phyloP scores from a whole-genome alignment of 2,113 vertebrate species.

The Rhombomys opimus region DNA sequence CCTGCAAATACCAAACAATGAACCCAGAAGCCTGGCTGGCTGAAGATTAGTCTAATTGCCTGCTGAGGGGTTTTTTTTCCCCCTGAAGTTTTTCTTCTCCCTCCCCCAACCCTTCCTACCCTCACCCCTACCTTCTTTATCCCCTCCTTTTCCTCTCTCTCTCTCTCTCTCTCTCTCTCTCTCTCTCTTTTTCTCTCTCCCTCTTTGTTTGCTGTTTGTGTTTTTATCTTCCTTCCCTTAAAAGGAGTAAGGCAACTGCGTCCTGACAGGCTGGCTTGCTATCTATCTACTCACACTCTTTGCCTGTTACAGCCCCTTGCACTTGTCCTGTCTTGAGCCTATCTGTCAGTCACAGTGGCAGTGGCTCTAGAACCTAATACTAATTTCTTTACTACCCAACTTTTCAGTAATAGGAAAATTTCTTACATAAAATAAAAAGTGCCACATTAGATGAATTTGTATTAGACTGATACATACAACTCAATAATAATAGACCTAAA shows the following conservation, averaged over 20 bases:
- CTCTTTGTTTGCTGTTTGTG: constrained; percentile 78
- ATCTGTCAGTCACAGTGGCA: constrained; percentile 27
- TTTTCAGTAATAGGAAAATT: constrained; percentile 54
- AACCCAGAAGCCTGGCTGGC: constrained; percentile 94
- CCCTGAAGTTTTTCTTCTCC: constrained; percentile 87
- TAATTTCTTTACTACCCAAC: constrained; percentile 43
- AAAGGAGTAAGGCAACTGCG: constrained; percentile 65
- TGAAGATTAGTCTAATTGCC: constrained; percentile 99
- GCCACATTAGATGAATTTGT: background rate
- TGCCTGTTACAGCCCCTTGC: background rate
- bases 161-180: background rate
- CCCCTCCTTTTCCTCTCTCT: background rate
- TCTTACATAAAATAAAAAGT: background rate
- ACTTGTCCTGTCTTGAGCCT: background rate
- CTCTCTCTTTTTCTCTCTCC: background rate
- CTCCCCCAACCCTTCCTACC: constrained; percentile 50
- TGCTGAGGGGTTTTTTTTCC: constrained; percentile 97
- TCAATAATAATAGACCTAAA: constrained; percentile 29
- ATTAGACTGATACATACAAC: background rate
- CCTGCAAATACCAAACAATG: constrained; percentile 98
- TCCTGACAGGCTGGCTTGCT: constrained; percentile 44
- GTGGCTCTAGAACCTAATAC: constrained; percentile 39
- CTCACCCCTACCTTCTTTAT: constrained; percentile 29
- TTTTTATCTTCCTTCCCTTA: constrained; percentile 72
- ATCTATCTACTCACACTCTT: background rate